These are phyloP conservation scores for Nebria salina DNA, from an alignment of 2,888 invertebrate species.

Conservation along the genomic window DNA sequence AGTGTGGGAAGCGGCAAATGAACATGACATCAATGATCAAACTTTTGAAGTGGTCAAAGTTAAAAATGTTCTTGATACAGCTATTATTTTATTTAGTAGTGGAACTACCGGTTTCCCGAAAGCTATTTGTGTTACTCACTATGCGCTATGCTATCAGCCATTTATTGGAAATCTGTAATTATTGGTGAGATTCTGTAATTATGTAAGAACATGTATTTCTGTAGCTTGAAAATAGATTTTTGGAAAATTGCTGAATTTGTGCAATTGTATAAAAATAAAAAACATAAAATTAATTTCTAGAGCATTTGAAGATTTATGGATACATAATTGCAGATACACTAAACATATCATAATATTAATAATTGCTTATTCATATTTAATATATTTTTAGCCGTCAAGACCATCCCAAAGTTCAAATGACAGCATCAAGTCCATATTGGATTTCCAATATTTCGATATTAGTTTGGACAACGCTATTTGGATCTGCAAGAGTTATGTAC, in stretches of 20 bases:
- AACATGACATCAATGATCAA: not conserved
- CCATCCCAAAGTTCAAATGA: not conserved
- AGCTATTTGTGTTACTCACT: slow-evolving; percentile 48
- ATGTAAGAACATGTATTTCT: no score
- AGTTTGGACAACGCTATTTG: slow-evolving; percentile 27
- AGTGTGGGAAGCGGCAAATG: slow-evolving; percentile 27
- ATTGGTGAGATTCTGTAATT: not conserved
- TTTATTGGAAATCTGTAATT: not conserved
- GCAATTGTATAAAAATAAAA: no score
- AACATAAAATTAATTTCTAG: no score
- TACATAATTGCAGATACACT: no score
- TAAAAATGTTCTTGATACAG: slow-evolving; percentile 15
- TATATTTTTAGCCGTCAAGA: not conserved
- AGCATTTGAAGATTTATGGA: no score
- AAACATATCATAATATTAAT: no score
- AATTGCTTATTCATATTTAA: not conserved
- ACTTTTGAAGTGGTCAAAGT: slow-evolving; percentile 32
- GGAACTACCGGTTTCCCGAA: slow-evolving; percentile 49
- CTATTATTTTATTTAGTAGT: slow-evolving; percentile 47
- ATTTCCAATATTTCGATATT: slow-evolving; percentile 40
- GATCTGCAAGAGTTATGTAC: slow-evolving; percentile 34
- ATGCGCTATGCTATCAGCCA: slow-evolving; percentile 13
- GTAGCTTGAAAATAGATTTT: no score
- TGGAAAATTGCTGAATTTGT: no score
- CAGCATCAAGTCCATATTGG: slow-evolving; percentile 44